Percentiles rank a stretch among this genome's conserved stretches.
phyloP scores from a whole-genome alignment of 1,140 invertebrate species.

The Psilanteris sp. region DNA sequence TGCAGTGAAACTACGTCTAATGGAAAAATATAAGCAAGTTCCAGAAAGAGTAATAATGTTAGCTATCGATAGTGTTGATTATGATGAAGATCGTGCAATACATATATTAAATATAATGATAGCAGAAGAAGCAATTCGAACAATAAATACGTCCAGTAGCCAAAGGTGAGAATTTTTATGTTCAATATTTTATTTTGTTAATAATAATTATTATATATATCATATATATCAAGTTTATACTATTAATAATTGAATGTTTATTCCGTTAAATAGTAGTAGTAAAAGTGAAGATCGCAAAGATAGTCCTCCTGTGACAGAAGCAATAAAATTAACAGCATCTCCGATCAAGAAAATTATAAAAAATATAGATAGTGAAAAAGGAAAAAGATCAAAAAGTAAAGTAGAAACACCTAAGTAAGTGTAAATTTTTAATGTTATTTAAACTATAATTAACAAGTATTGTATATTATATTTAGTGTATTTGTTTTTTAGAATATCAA shows the following conservation, averaged over 20 bases:
- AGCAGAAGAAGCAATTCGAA: slow-evolving; percentile 77
- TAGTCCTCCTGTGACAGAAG: slow-evolving; percentile 75
- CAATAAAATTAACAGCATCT: slow-evolving; percentile 74
- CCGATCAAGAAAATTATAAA: slow-evolving; percentile 76
- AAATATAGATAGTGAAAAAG: slow-evolving; percentile 74
- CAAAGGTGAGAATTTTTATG: slow-evolving; percentile 71
- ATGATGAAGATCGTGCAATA: slow-evolving; percentile 88
- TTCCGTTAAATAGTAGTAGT: slow-evolving; percentile 49
- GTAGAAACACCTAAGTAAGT: slow-evolving; percentile 81
- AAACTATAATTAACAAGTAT: too few species aligned
- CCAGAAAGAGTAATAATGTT: slow-evolving; percentile 89
- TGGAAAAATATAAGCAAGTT: slow-evolving; percentile 86
- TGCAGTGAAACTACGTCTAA: slow-evolving; percentile 86
- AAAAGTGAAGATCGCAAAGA: slow-evolving; percentile 76
- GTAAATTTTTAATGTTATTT: too few species aligned
- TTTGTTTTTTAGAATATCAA: slow-evolving; percentile 71
- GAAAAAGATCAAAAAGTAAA: slow-evolving; percentile 78
- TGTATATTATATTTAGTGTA: background rate
- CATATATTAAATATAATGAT: slow-evolving; percentile 88
- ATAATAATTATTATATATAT: too few species aligned
- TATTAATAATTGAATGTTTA: too few species aligned
- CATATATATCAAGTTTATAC: too few species aligned
- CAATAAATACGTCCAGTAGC: slow-evolving; percentile 73
- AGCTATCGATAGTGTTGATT: slow-evolving; percentile 92
- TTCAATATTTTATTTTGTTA: too few species aligned